A percentile compares a stretch with the other conserved stretches of the same genome.
These are phyloP conservation scores for Corydoras sp. DNA, from an alignment of 2,113 vertebrate genomes.

Conservation along the genomic window DNA sequence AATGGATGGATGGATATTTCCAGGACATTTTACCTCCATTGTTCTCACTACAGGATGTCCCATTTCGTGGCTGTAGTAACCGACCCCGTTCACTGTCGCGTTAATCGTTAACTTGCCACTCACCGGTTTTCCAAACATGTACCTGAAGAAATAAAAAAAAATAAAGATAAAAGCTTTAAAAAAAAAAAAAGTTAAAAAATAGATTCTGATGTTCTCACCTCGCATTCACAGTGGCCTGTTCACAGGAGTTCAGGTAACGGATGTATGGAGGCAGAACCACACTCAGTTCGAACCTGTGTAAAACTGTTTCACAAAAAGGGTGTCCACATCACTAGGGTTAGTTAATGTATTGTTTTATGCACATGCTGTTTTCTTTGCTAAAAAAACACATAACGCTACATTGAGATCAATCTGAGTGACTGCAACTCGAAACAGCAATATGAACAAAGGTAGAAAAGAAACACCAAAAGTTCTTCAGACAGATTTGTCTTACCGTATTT, in stretches of 20 bases:
- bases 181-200: too few relatives aligned
- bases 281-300: conserved; percentile 83
- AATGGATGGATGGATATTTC: too few relatives aligned
- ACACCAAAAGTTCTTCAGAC: too few relatives aligned
- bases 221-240: conserved; percentile 78
- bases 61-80: conserved; percentile 87
- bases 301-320: conserved; percentile 55
- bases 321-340: too few relatives aligned
- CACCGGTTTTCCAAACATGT: conserved; percentile 87
- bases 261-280: conserved; percentile 78
- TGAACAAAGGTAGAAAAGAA: too few relatives aligned
- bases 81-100: conserved; percentile 89
- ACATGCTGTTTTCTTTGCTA: too few relatives aligned
- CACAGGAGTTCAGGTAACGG: conserved; percentile 73
- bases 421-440: too few relatives aligned
- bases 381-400: too few relatives aligned
- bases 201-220: conserved; percentile 61
- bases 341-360: too few relatives aligned
- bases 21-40: conserved; percentile 67
- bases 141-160: conserved; percentile 59
- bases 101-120: conserved; percentile 78
- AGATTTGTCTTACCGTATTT: conserved; percentile 79
- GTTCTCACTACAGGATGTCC: conserved; percentile 81
- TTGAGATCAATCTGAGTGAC: too few relatives aligned
- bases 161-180: too few relatives aligned